These are phyloP conservation scores for Macrotis lagotis DNA, from an alignment of 2,113 vertebrate species.

Conservation along the genomic window DNA sequence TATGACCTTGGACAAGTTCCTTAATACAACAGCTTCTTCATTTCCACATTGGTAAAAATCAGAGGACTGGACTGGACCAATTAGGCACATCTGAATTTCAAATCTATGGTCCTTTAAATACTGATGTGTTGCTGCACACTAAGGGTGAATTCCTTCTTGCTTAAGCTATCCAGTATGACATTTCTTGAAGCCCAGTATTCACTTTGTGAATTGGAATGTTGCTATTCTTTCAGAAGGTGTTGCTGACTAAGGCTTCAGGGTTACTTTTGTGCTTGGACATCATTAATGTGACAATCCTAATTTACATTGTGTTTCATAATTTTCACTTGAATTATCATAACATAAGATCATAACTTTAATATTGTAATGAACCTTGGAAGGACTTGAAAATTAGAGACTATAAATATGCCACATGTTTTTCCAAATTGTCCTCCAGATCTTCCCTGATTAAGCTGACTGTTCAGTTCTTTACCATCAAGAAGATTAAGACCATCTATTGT, in stretches of 20 bases:
- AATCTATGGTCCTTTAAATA: background rate
- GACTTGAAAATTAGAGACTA: background rate
- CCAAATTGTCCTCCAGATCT: background rate
- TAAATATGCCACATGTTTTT: background rate
- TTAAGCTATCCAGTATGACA: background rate
- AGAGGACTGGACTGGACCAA: background rate
- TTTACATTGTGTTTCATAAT: background rate
- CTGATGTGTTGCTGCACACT: background rate
- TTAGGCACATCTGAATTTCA: background rate
- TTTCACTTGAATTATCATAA: background rate
- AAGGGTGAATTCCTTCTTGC: background rate
- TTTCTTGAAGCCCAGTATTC: background rate
- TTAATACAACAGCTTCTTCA: background rate
- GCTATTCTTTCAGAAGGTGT: background rate
- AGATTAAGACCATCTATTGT: background rate
- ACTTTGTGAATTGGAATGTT: background rate
- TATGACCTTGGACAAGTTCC: background rate
- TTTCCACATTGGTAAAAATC: background rate
- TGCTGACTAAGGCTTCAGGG: background rate
- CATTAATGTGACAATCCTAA: background rate
- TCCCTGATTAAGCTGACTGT: background rate
- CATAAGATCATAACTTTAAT: background rate
- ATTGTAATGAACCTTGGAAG: background rate
- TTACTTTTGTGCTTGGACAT: background rate
- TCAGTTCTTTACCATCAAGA: background rate